Base-by-base conservation (phyloP, 2,888 invertebrate genomes). In the Thelaira solivaga region DNA sequence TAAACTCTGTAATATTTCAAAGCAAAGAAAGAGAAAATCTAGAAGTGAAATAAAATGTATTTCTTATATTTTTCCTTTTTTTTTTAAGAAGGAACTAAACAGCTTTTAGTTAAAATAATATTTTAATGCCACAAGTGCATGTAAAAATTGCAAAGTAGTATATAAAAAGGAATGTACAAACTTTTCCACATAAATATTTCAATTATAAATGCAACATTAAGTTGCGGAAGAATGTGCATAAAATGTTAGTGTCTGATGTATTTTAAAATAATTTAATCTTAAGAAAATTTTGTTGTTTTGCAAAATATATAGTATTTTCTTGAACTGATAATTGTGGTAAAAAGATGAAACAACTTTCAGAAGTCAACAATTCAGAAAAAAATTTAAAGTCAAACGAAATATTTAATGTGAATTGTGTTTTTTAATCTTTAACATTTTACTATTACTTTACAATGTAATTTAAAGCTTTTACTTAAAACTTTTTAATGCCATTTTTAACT, bases 61-160 rank as follows among this genome's bases (percentile, higher is more conserved):
- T n/a, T n/a, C n/a, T n/a, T 20, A 7, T 26, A 31, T 55, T 62
- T 4, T 31, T 43, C 43, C n/a, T 45, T 13, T 43, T 26, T 45
- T n/a, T 7, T 36, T 18, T 4, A n/a, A 24, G n/a, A 22, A 34
- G 13, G 4, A 34, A 47, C 45, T 16, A 18, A 51, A 61, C 57
- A 61, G 26, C 69, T 71, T 51, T 71, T 51, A 71, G 61, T 71
- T 62, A 45, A 45, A 72, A 62, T 72, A 43, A 62, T 72, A 72
- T 62, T 62, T 62, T 45, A 55, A 62, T 62, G 62, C 34, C 11
- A 39, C 29, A 71, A 65, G 31, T 59, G 51, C 41, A 39, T 45
- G 11, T 59, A 26, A n/a, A n/a, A n/a, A n/a, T 13, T 69, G 24
- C 24, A 24, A 13, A 31, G 7, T 6, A 53, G 22, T 7, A 29